These are phyloP conservation scores for Isotomurus palustris DNA, from an alignment of 2,888 invertebrate genomes.

Conservation along the genomic window DNA sequence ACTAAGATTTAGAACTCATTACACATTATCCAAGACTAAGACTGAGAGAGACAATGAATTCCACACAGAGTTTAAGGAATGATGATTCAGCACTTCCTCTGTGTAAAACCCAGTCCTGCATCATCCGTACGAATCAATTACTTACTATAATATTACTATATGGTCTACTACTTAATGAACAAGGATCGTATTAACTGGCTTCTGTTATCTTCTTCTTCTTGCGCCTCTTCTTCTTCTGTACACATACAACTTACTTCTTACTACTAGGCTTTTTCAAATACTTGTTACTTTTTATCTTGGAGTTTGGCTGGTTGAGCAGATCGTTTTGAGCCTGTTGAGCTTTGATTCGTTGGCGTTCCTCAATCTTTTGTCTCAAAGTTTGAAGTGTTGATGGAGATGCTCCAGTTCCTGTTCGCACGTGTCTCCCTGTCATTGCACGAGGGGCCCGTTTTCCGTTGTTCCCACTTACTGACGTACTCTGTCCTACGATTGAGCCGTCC, in stretches of 20 bases:
- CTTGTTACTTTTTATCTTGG: constrained; percentile 33
- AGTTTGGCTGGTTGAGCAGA: constrained; percentile 37
- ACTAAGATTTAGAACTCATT: too few relatives aligned
- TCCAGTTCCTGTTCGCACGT: constrained; percentile 52
- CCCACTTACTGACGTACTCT: constrained; percentile 37
- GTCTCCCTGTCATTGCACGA: constrained; percentile 52
- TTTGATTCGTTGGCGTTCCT: constrained; percentile 50
- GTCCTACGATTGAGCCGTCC: constrained; percentile 43
- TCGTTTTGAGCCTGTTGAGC: constrained; percentile 45
- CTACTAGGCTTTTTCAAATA: constrained; percentile 38
- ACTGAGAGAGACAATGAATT: too few relatives aligned
- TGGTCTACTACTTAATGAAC: too few relatives aligned
- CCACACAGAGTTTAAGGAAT: too few relatives aligned
- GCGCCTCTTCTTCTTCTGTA: too few relatives aligned
- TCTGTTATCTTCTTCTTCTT: constrained; percentile 16
- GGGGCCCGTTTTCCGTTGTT: constrained; percentile 49
- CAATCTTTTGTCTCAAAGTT: constrained; percentile 51
- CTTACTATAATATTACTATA: too few relatives aligned
- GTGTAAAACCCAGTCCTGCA: too few relatives aligned
- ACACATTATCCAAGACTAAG: too few relatives aligned
- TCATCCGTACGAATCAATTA: too few relatives aligned
- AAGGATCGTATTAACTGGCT: constrained; percentile 32
- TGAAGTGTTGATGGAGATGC: constrained; percentile 51
- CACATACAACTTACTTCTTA: constrained; percentile 31
- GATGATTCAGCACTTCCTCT: too few relatives aligned